Evolutionary conservation across 2,113 vertebrate species (phyloP), one percentile per base, ranked within the genome.

Genomic region (Verasper variegatus): DNA sequence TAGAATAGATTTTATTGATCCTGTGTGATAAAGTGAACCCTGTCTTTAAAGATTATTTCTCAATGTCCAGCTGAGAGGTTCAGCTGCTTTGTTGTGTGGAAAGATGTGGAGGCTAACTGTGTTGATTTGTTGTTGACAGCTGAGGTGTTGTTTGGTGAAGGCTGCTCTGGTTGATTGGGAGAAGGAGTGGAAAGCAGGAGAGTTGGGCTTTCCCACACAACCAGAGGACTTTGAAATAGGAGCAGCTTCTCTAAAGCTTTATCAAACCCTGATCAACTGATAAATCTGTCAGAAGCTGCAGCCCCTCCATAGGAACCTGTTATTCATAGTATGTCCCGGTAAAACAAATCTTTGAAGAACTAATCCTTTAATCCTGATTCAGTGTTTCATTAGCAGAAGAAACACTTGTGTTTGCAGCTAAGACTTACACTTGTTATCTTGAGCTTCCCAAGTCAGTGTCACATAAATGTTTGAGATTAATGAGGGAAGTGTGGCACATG

Each of bases 141-240:
- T 52, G 69, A 81, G 74, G 64, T 68, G 80, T 88, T 68, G 80
- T 88, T 85, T 69, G 70, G 42, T 60, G 18, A 73, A 78, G 35
- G 42, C 20, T 52, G 57, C 76, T 73, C 64, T 59, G 64, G 74
- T 66, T 81, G 76, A 76, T 67, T 59, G 68, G 69, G 59, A 57
- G 66, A 78, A 51, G 35, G n/a, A 75, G 85, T 84, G 88, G 83
- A 88, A 92, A 89, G 13, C 82, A 61, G 56, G 1, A 78, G 78
- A 47, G 1, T 20, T 47, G 57, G 66, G 17, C 59, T 87, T 91
- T 90, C 88, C 88, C 90, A 91, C 86, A 90, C 55, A 83, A 68
- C 56, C 80, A 58, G 62, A 27, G 21, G 37, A 82, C 85, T 90
- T 90, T 92, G 91, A 92, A 92, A 91, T 69, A 61, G 76, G 90